phyloP scores from a whole-genome alignment of 2,113 vertebrate species.

The Hippocampus guttulatus region DNA sequence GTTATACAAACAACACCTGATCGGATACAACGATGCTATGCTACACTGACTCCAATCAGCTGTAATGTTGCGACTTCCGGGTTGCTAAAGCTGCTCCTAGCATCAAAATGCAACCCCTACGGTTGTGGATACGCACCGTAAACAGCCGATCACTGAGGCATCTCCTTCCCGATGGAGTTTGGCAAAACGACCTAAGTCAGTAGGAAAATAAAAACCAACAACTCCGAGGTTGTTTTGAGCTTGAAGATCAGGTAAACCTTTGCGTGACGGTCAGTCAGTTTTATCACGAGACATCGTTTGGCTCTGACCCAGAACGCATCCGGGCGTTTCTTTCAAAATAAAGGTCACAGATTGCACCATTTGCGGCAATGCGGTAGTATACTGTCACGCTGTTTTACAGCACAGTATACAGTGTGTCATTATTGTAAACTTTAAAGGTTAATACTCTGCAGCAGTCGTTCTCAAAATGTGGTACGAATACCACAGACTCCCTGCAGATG shows the following conservation, averaged over 20 bases:
- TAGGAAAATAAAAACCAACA: not conserved
- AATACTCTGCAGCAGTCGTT: too few species aligned
- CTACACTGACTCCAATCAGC: conserved; percentile 17
- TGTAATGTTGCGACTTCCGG: conserved; percentile 48
- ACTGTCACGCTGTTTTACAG: too few species aligned
- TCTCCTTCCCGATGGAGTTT: conserved; percentile 7
- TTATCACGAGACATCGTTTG: conserved; percentile 40
- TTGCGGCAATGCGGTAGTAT: too few species aligned
- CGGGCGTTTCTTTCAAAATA: conserved; percentile 19
- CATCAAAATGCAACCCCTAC: conserved; percentile 13
- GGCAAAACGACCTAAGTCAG: not conserved
- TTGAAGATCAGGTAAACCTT: conserved; percentile 32
- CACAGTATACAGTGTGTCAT: too few species aligned
- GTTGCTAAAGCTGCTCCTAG: conserved; percentile 27
- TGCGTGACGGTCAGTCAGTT: conserved; percentile 38
- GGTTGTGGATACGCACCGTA: conserved; percentile 33
- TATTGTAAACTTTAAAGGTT: too few species aligned
- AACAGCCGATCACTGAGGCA: conserved; percentile 39
- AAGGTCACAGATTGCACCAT: not conserved
- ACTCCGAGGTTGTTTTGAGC: conserved; percentile 6
- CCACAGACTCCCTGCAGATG: too few species aligned
- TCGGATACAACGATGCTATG: not conserved
- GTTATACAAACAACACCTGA: not conserved
- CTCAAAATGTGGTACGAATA: too few species aligned
- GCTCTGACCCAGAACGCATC: conserved; percentile 6